Evolutionary conservation across 2,888 invertebrate genomes (phyloP).

Genomic region (Diadromus collaris): DNA sequence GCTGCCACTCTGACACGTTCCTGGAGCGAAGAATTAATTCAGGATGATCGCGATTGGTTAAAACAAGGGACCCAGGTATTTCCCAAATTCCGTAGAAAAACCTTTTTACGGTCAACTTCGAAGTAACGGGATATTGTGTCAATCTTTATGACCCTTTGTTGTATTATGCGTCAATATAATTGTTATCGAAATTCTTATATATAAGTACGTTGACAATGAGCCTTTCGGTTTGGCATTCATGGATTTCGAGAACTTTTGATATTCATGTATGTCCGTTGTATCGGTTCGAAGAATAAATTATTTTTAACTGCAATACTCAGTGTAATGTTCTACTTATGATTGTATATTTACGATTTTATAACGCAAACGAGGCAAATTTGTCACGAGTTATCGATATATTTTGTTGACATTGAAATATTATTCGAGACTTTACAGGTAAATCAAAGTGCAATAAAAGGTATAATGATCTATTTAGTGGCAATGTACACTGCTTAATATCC

Average conservation of each 20-base stretch:
- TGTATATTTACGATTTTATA: not conserved
- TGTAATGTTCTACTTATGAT: not conserved
- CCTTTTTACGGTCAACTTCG: not conserved
- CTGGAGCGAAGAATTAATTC: not conserved
- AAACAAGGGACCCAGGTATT: not conserved
- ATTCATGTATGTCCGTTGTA: not conserved
- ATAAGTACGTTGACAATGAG: not conserved
- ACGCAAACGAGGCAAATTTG: not conserved
- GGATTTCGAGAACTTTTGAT: not conserved
- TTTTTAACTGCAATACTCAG: not conserved
- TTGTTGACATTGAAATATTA: not conserved
- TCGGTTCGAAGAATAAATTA: not conserved
- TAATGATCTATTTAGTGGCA: not conserved
- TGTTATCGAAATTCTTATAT: not conserved
- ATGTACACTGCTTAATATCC: not conserved
- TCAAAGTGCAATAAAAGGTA: not conserved
- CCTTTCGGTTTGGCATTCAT: not conserved
- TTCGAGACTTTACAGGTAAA: not conserved
- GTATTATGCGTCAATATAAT: not conserved
- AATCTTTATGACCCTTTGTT: not conserved
- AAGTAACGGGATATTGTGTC: not conserved
- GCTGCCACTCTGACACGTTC: not conserved
- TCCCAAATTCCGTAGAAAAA: slow-evolving; percentile 1
- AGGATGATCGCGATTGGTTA: not conserved
- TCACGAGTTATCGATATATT: not conserved